Base-by-base conservation (phyloP, 2,888 invertebrate species). In the Eubasilissa splendida region DNA sequence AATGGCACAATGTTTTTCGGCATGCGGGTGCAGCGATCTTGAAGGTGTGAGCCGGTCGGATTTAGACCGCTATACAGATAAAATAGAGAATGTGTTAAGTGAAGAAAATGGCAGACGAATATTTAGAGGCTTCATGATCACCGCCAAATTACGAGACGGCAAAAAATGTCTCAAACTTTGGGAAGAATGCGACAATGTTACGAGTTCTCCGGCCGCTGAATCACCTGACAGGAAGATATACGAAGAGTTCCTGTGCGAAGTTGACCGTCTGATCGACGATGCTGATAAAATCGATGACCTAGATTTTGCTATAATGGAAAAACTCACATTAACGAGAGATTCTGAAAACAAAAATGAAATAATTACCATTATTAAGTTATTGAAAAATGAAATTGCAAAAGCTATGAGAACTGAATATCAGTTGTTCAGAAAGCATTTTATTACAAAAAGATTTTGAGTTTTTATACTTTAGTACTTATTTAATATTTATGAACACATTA, bases 1-100 rank as follows among this genome's bases (percentile, higher is more conserved):
- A 59, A 90, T 90, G 90, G 90, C 89, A 86, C 88, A 89, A 85
- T 90, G 91, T 88, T 90, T 90, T 84, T 87, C 86, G 83, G 88
- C 88, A 74, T 91, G 90, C 86, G 88, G 90, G 85, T 90, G 90
- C 86, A 89, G 89, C 84, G 88, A 88, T 84, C 86, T 87, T 73
- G 89, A 89, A 86, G 88, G 88, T 76, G 86, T 90, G 80, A 89
- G 89, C 65, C 89, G 88, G 85, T 87, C 89, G 8, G 91, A 91
- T 85, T 88, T 90, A 84, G 91, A 91, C 85, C 88, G 90, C 60
- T 91, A 87, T 84, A 90, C 90, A 78, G 91, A 91, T 84, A 89
- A 87, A 86, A 89, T 91, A 84, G 90, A 91, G 86, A 90, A 91
- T 85, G 88, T 91, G 60, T 87, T 91, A 65, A 89, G 87, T 76